Evolutionary conservation across 2,888 invertebrate genomes (phyloP).

Genomic region (Pelosia muscerda): DNA sequence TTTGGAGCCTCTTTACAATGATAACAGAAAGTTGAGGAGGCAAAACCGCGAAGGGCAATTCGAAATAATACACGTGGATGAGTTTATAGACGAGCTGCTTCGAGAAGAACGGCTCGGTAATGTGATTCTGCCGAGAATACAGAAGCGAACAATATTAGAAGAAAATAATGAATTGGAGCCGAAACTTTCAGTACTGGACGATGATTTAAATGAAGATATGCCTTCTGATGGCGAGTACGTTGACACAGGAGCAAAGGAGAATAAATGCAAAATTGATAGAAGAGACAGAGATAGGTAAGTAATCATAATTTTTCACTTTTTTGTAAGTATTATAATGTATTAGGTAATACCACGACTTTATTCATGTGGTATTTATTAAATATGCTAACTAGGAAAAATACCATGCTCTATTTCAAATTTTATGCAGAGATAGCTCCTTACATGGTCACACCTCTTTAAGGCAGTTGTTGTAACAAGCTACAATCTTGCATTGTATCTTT

Average conservation of each 20-base stretch:
- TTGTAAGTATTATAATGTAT: background rate
- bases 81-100: conserved; percentile 97
- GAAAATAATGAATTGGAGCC: conserved; percentile 97
- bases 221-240: conserved; percentile 88
- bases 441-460: too few species aligned
- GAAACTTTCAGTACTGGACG: conserved; percentile 95
- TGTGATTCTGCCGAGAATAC: conserved; percentile 97
- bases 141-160: conserved; percentile 96
- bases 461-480: too few species aligned
- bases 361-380: too few species aligned
- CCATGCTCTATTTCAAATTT: too few species aligned
- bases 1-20: conserved; percentile 98
- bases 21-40: conserved; percentile 96
- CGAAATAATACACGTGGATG: conserved; percentile 98
- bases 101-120: conserved; percentile 98
- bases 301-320: background rate
- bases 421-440: too few species aligned
- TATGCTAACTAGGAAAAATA: too few species aligned
- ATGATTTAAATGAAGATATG: conserved; percentile 95
- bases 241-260: conserved; percentile 78
- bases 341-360: too few species aligned
- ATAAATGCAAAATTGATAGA: conserved; percentile 76
- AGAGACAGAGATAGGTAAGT: conserved; percentile 78
- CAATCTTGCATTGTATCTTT: too few species aligned
- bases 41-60: conserved; percentile 96